phyloP scores from a whole-genome alignment of 2,888 invertebrate species.

The Eupithecia subfuscata region DNA sequence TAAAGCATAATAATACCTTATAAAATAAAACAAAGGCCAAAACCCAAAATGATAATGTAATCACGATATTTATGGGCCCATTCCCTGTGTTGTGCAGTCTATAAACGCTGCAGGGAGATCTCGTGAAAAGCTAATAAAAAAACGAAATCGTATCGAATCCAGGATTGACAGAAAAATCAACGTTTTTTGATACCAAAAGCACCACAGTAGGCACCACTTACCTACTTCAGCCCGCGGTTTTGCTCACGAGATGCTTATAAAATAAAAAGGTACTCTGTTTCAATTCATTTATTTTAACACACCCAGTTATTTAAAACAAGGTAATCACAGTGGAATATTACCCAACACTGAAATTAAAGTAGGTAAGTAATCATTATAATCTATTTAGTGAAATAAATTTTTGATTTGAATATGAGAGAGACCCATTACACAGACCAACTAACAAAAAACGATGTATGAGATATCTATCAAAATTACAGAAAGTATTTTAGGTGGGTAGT shows the following conservation, averaged over 20 bases:
- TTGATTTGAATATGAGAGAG: too few species aligned
- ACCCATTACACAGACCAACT: too few species aligned
- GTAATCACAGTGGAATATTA: too few species aligned
- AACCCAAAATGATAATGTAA: slow-evolving; percentile 11
- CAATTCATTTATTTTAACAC: too few species aligned
- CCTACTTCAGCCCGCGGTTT: not conserved
- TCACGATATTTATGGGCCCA: not conserved
- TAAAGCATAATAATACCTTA: not conserved
- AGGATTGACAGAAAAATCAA: not conserved
- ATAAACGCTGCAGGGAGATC: slow-evolving; percentile 7
- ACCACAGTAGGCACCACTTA: not conserved
- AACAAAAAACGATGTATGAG: too few species aligned
- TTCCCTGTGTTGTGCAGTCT: not conserved
- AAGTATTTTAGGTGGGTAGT: too few species aligned
- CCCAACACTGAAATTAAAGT: too few species aligned
- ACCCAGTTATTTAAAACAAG: too few species aligned
- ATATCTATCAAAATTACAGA: too few species aligned
- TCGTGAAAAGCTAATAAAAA: not conserved
- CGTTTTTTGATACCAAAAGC: not conserved
- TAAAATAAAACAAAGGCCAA: slow-evolving; percentile 8
- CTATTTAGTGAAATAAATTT: too few species aligned
- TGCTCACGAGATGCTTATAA: not conserved
- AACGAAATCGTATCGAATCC: not conserved
- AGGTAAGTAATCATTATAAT: too few species aligned
- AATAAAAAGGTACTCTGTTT: too few species aligned